Conservation (phyloP, 1,140 invertebrate species). For the Arctopsyche grandis region DNA sequence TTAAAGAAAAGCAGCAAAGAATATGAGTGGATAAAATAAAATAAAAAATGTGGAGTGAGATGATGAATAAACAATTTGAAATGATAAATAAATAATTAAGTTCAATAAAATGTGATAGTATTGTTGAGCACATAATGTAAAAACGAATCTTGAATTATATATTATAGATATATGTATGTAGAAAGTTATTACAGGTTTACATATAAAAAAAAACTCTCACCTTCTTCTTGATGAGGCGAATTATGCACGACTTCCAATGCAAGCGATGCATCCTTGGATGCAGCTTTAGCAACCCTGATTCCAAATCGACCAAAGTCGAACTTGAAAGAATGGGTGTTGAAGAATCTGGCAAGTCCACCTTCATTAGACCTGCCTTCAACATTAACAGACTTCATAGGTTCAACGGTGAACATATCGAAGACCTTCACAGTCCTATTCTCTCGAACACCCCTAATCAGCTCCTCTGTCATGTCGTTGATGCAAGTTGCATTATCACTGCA, state of each 20-base stretch:
- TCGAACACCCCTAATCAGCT: slow-evolving; percentile 60
- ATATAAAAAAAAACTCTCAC: slow-evolving; percentile 35
- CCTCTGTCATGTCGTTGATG: slow-evolving; percentile 62
- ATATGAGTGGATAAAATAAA: no score
- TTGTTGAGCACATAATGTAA: not conserved
- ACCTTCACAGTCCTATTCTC: slow-evolving; percentile 61
- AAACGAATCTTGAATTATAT: no score
- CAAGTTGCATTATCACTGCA: slow-evolving; percentile 66
- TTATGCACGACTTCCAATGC: slow-evolving; percentile 61
- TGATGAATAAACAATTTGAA: no score
- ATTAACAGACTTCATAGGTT: slow-evolving; percentile 57
- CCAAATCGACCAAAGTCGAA: slow-evolving; percentile 66
- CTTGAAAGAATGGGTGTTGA: slow-evolving; percentile 64
- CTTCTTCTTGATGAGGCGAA: slow-evolving; percentile 50
- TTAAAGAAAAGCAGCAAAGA: no score
- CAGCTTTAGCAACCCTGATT: slow-evolving; percentile 62
- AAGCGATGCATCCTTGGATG: slow-evolving; percentile 60
- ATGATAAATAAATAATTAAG: no score
- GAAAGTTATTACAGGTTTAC: no score
- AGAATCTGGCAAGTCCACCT: slow-evolving; percentile 60
- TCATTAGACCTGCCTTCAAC: slow-evolving; percentile 60
- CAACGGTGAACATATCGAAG: slow-evolving; percentile 63
- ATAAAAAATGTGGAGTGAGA: no score
- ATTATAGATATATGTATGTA: not conserved
- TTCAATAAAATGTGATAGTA: no score